Evolutionary conservation across 2,113 vertebrate species (phyloP).

Genomic region (Regulus satrapa): DNA sequence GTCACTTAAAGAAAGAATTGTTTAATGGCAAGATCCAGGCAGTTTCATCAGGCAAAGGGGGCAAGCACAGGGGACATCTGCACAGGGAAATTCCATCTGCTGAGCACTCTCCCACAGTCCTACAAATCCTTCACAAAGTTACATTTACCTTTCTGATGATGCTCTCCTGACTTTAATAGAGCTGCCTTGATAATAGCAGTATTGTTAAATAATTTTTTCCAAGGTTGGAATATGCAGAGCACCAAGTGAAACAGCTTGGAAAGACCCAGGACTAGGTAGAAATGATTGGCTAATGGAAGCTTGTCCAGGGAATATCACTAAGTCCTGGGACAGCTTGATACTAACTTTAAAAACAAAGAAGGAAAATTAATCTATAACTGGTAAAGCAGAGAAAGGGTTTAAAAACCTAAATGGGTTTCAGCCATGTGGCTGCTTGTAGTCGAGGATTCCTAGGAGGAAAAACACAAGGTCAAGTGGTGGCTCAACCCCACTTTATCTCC

Average conservation of each 20-base stretch:
- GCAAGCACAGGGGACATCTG: rapidly evolving
- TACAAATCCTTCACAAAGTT: background rate
- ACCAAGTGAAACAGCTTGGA: background rate
- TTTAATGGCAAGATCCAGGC: background rate
- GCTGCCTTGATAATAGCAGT: background rate
- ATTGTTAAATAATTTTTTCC: background rate
- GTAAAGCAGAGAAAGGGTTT: background rate
- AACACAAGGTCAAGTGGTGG: background rate
- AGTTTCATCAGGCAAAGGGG: background rate
- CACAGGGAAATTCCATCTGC: background rate
- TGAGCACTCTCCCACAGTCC: background rate
- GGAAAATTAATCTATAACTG: background rate
- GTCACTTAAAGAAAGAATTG: background rate
- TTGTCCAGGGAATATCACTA: background rate
- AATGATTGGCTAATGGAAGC: background rate
- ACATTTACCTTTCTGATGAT: background rate
- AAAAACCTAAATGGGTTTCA: background rate
- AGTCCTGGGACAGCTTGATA: background rate
- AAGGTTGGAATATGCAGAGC: background rate
- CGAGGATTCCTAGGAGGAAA: background rate
- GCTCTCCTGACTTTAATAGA: background rate
- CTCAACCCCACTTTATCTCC: background rate
- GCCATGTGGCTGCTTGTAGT: background rate
- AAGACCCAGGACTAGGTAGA: background rate
- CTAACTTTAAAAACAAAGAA: background rate